Evolutionary conservation across 2,888 invertebrate genomes (phyloP), one percentile per base, ranked within the genome.

Genomic region (Caenorhabditis zanzibari): DNA sequence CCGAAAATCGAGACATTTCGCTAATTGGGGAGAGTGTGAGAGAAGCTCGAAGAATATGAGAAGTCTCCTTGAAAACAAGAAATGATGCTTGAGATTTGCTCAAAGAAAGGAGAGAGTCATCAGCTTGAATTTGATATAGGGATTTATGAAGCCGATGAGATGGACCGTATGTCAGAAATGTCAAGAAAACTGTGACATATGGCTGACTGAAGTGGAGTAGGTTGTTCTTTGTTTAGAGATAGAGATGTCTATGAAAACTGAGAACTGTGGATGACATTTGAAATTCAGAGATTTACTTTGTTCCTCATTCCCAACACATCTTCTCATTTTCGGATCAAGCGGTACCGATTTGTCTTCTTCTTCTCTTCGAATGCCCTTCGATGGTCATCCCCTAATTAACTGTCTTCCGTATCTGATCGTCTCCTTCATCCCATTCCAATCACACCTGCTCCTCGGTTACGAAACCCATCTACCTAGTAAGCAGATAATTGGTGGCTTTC

Each of bases 321-420:
- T 26, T n/a, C 64, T 56, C 58, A 75, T 75, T 75, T 75, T 75
- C 75, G 75, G 59, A 75, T 68, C 75, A 75, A 64, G 9, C 28
- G 41, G 32, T 19, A n/a, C 22, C 32, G 16, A 19, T 44, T 47
- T 16, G 4, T 41, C 69, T 35, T 56, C 12, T 32, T 56, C 22
- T 35, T 49, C 26, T 44, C 16, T 6, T 22, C 22, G 3, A 5
- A 28, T 9, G 63, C 24, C 35, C 38, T 47, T 19, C 47, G 9
- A 9, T 47, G 47, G 47, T 38, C 10, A 38, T 12, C 26, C 69
- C 54, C 28, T 54, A 77, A 77, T 77, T 77, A 77, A 35, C 24
- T 28, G 41, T 59, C 32, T 24, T 68, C 63, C 41, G 24, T 64
- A 61, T 54, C 73, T 52, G 61, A 61, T 73, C 69, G 28, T n/a